These are phyloP conservation scores for Molossus molossus DNA, from an alignment of 2,797 vertebrate genomes.

Conservation along the genomic window DNA sequence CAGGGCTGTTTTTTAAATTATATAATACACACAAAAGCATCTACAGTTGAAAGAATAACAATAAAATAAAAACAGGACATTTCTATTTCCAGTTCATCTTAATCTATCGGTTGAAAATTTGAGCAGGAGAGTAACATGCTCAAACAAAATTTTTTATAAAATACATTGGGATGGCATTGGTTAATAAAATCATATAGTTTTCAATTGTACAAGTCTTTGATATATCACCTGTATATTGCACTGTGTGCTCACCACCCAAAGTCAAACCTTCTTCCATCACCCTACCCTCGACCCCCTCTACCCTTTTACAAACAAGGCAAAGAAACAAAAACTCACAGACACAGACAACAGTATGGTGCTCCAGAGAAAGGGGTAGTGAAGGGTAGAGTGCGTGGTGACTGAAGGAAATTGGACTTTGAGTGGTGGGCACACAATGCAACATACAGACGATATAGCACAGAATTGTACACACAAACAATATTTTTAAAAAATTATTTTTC, in stretches of 20 bases:
- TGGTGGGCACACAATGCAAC: too few relatives aligned
- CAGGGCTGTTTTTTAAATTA: neutral
- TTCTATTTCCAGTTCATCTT: constrained; percentile 42
- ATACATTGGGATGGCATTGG: too few relatives aligned
- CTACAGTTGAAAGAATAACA: constrained; percentile 2
- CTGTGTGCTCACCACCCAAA: too few relatives aligned
- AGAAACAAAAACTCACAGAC: too few relatives aligned
- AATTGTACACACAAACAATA: neutral
- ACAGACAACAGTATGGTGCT: too few relatives aligned
- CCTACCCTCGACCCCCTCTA: neutral
- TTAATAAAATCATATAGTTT: too few relatives aligned
- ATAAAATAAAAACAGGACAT: neutral
- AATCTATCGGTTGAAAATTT: neutral
- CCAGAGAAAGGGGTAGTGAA: too few relatives aligned
- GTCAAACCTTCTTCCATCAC: neutral
- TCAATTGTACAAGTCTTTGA: too few relatives aligned
- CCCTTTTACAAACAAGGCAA: neutral
- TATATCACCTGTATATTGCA: too few relatives aligned
- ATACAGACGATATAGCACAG: neutral
- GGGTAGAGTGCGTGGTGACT: neutral
- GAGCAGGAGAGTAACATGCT: neutral
- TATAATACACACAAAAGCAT: neutral
- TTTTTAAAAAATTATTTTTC: neutral
- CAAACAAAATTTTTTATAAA: neutral
- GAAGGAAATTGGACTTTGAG: too few relatives aligned